These are phyloP conservation scores for Pogonocichla stellata DNA, from an alignment of 2,113 vertebrate species.

Conservation along the genomic window DNA sequence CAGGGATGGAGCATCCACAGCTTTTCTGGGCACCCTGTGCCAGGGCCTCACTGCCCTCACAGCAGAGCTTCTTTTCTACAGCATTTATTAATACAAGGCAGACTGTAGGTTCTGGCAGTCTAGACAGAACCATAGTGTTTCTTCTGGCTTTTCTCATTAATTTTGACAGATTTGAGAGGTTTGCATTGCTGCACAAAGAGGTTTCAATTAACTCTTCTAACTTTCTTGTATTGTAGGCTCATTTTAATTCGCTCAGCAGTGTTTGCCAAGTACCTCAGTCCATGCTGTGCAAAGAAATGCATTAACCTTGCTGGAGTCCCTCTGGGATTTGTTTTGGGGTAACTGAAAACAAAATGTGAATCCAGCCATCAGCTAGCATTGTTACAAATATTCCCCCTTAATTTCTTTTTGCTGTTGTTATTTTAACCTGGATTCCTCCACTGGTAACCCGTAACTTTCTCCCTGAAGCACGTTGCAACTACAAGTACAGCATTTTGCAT, in stretches of 20 bases:
- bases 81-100: neutral
- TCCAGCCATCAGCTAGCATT: neutral
- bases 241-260: neutral
- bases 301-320: neutral
- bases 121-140: constrained; percentile 29
- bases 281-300: neutral
- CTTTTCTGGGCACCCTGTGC: neutral
- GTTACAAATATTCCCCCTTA: neutral
- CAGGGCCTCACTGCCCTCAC: neutral
- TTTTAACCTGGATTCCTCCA: neutral
- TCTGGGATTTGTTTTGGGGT: neutral
- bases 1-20: neutral
- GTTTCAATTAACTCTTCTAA: constrained; percentile 39
- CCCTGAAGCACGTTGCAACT: neutral
- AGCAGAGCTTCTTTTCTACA: neutral
- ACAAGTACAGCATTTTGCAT: neutral
- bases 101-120: constrained; percentile 15
- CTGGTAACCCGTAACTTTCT: neutral
- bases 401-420: neutral
- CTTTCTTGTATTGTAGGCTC: neutral
- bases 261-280: neutral
- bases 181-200: constrained; percentile 41
- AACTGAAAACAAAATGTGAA: neutral
- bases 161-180: constrained; percentile 63
- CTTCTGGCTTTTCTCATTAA: constrained; percentile 55